phyloP scores from a whole-genome alignment of 2,113 vertebrate genomes.

The Percopsis transmontana region DNA sequence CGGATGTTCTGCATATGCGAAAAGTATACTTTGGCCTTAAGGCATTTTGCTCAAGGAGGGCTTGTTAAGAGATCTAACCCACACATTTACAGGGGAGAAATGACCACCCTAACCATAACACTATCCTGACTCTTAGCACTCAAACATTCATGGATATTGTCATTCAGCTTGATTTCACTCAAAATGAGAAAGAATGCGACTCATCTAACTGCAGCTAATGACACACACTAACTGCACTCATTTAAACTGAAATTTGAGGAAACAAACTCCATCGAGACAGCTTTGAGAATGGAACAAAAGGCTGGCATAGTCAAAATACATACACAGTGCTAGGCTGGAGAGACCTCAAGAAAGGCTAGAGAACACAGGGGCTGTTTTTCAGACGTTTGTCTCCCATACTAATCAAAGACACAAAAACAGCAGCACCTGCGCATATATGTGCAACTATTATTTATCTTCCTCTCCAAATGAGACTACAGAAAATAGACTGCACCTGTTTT shows the following conservation, averaged over 20 bases:
- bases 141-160: no score
- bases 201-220: no score
- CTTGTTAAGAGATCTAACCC: no score
- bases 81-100: no score
- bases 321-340: conserved; percentile 9
- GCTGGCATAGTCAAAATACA: conserved; percentile 14
- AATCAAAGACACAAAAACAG: conserved; percentile 16
- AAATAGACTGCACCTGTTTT: not conserved
- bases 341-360: conserved; percentile 19
- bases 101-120: no score
- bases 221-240: conserved; percentile 18
- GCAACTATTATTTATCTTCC: not conserved
- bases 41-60: no score
- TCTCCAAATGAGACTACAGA: conserved; percentile 3
- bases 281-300: conserved; percentile 2
- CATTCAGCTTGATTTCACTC: no score
- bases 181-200: no score
- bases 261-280: conserved; percentile 32
- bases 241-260: conserved; percentile 36
- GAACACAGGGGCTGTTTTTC: conserved; percentile 24
- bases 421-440: not conserved
- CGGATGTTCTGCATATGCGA: no score
- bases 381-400: conserved; percentile 14
- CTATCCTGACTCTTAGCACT: no score
- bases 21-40: no score